Evolutionary conservation across 1,140 invertebrate genomes (phyloP), one percentile per base, ranked within the genome.

Genomic region (Lasaia peninsularis): DNA sequence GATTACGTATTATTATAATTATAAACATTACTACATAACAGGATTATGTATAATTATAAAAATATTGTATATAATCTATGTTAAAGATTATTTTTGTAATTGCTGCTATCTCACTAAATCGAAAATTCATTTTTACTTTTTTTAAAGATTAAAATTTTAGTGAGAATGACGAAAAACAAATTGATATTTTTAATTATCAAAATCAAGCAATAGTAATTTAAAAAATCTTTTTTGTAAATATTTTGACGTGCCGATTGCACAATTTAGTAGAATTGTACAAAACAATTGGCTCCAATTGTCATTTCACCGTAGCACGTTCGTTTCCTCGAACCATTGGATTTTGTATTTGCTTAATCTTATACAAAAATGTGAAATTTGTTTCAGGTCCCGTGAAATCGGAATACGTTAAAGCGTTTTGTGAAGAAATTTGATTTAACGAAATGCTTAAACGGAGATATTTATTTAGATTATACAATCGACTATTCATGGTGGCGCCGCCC

Each of bases 211-310:
- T 31, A 8, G 28, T 31, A 31, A 31, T 31, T 31, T 8, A 31
- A 9, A 33, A 20, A 44, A 20, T 44, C 18, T 20, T 18, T 44
- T 44, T 67, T 63, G 67, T 67, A 76, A 78, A 81, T 73, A 77
- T 78, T 77, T 72, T 68, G 66, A 69, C 67, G 72, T 73, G 73
- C 67, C 65, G 58, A 67, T 70, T 62, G 71, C 71, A 73, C 67
- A 70, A 75, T 77, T 79, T 75, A 67, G 56, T 62, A 65, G 72
- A 74, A 74, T 73, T 75, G 71, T 78, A 65, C 62, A 63, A 71
- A 78, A 76, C 75, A 75, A 78, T 78, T 67, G 69, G 65, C 68
- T 62, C 66, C 63, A 69, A 69, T 73, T 69, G 71, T 73, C 71
- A 71, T 76, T 67, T 74, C 65, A 28, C 31, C 40, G 53, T 55